Base-by-base conservation (phyloP, 2,797 vertebrate species). In the Sebastolobus altivelis region DNA sequence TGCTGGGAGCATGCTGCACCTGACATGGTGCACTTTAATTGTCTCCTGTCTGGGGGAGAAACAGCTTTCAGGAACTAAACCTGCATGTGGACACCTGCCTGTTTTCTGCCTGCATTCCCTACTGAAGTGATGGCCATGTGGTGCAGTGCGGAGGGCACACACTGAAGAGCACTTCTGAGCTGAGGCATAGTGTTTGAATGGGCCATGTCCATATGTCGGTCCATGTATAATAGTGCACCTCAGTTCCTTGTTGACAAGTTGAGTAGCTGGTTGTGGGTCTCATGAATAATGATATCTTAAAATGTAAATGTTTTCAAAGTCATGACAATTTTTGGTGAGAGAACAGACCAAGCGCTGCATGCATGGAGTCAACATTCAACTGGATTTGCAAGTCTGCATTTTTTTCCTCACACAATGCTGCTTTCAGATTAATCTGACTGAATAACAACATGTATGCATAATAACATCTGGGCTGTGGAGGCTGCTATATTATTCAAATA, bases 11-110 rank as follows among this genome's bases (percentile, higher is more conserved):
- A 7, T 8, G 18, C 65, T 8, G 8, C 22, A 43, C 31, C n/a
- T 66, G 31, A 58, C 40, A 78, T 9, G 46, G 49, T 58, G 18
- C 22, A 33, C 65, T 72, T 54, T 20, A 54, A 79, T 77, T 71
- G 38, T 46, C 61, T 61, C 13, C 76, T 66, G n/a, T 18, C 69
- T 31, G 25, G 9, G 11, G 20, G 20, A 54, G 35, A 66, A 43
- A 46, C 54, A 27, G 38, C 63, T 40, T 58, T 59, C 56, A 69
- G 38, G 29, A 43, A 40, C 16, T 18, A 52, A 54, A 18, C 8
- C 25, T 79, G 25, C 18, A 22, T 69, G 63, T 62, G 69, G 70
- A 89, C 83, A 80, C 84, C 72, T 80, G 78, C 18, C 72, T 77
- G 37, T 46, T 80, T 80, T 69, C 75, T 59, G 67, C 74, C 63